Evolutionary conservation across 2,797 vertebrate species (phyloP).

Genomic region (Tamandua tetradactyla): DNA sequence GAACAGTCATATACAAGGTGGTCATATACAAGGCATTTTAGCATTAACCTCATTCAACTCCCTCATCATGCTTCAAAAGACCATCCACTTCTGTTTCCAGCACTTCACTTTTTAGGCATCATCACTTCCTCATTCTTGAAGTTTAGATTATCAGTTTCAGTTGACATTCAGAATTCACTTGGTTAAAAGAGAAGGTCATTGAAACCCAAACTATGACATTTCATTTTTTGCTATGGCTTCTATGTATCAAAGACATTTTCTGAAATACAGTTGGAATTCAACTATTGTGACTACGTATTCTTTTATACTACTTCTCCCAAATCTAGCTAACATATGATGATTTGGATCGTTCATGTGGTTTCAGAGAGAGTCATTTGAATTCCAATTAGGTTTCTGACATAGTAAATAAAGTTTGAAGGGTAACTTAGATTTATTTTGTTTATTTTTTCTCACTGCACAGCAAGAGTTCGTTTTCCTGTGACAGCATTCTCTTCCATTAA

Average conservation of each 20-base stretch:
- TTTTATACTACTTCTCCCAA: neutral
- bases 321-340: neutral
- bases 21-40: neutral
- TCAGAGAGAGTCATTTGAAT: conserved; percentile 20
- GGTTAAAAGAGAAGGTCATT: conserved; percentile 1
- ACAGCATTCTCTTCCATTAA: neutral
- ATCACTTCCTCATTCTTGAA: neutral
- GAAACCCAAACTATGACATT: neutral
- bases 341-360: neutral
- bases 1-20: neutral
- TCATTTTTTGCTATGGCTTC: neutral
- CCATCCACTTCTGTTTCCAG: neutral
- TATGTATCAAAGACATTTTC: neutral
- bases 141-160: neutral
- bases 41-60: neutral
- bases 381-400: neutral
- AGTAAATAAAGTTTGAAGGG: neutral
- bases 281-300: neutral
- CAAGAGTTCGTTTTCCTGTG: neutral
- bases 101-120: neutral
- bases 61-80: neutral
- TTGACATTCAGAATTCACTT: neutral
- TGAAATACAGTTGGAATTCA: conserved; percentile 48
- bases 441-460: conserved; percentile 38
- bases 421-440: conserved; percentile 32